Base-by-base conservation (phyloP, 2,888 invertebrate species). In the Pachliopta kotzebuea region DNA sequence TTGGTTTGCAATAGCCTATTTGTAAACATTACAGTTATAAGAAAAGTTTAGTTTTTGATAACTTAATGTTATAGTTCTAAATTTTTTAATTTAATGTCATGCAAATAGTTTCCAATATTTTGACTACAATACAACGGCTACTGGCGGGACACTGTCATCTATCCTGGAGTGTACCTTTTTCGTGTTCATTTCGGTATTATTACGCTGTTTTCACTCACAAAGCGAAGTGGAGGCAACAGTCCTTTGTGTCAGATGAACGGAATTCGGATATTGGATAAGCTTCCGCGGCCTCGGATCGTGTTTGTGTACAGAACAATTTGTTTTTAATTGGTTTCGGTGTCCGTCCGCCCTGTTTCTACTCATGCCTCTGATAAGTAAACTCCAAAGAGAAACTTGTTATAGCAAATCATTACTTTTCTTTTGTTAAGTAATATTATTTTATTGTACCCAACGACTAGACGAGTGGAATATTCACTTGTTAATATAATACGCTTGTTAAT, bases 191-290 rank as follows among this genome's bases (percentile, higher is more conserved):
- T 59, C 18, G 21, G n/a, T 31, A 55, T 59, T 58, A 54, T 31
- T 26, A 29, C 45, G 50, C 56, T 57, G 65, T 67, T 59, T 76
- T 72, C 75, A 76, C 73, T 74, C 79, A 79, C 78, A 83, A 83
- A 83, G 83, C 80, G 80, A 75, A 71, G 72, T 83, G 84, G 75
- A 72, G 76, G 72, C 81, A 86, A 83, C 85, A 84, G 79, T 79
- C 84, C 88, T 88, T 88, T 88, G 88, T 88, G 81, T 74, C 76
- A 78, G 81, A 69, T 78, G 78, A 83, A 79, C 83, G 82, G 83
- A 83, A 86, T 87, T 87, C 82, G 85, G 85, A 86, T 89, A 86
- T 88, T 85, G 85, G 85, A 84, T 86, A 80, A 83, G 83, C 83
- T 80, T 80, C 79, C 79, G 77, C 70, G 72, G 74, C 71, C 70